Base-by-base conservation (phyloP, 2,888 invertebrate species). In the Xylophagus ater region DNA sequence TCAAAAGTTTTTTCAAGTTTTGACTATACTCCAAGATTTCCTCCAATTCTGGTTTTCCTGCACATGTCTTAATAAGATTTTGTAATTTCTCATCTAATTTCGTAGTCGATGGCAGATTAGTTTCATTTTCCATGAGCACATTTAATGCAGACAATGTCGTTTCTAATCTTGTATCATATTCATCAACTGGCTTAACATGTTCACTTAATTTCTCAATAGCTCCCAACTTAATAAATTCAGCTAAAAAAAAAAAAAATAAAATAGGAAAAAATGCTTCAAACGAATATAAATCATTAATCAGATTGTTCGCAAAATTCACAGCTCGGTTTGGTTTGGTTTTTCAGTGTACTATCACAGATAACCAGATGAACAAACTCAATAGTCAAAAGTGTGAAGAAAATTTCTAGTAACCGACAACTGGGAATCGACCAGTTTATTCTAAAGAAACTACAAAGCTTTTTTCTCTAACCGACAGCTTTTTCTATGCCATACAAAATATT, bases 161-260 rank as follows among this genome's bases (percentile, higher is more conserved):
- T 39, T 58, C 58, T 4, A 47, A 32, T 24, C 47, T 48, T 1
- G 39, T 17, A 36, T 50, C 47, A 43, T 51, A 56, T 2, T 46
- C 49, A 17, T 33, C 14, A 3, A 28, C 21, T 12, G 41, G 39
- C 24, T 42, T 38, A 7, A 56, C 24, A 25, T 38, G 41, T n/a
- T 37, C 37, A 2, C 45, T 30, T 3, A 57, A 42, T 10, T 30
- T 46, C 3, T 43, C 37, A 7, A 54, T 39, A 2, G 48, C 50
- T 3, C 47, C 47, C 4, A 49, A 36, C 18, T 51, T 47, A 12
- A 52, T 42, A 24, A 54, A 48, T 41, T 52, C 48, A 31, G 54
- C 52, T 51, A n/a, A 15, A 41, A 38, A 23, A 39, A 10, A n/a
- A 26, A 25, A 13, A n/a, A n/a, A n/a, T n/a, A n/a, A n/a, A n/a